A percentile compares a stretch with the other conserved stretches of the same genome.
Evolutionary conservation across 2,888 invertebrate genomes (phyloP).

Genomic region (Drosophila subquinaria): DNA sequence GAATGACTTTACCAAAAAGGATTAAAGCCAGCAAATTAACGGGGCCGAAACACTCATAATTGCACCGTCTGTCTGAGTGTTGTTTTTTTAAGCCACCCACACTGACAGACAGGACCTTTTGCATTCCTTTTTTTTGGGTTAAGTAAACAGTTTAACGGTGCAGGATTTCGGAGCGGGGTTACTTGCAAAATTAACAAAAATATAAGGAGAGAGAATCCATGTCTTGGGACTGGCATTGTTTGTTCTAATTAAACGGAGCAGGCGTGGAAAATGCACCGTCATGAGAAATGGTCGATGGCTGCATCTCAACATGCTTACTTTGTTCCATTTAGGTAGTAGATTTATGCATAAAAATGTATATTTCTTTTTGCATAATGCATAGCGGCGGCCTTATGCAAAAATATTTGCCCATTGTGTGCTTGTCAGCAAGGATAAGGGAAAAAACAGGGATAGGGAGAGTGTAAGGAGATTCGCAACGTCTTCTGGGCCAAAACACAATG

Average conservation of each 20-base stretch:
- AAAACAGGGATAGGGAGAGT: neutral
- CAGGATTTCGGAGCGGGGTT: constrained; percentile 39
- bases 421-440: constrained; percentile 52
- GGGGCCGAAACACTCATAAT: constrained; percentile 54
- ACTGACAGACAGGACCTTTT: constrained; percentile 30
- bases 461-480: constrained; percentile 31
- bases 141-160: constrained; percentile 60
- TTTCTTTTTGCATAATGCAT: constrained; percentile 52
- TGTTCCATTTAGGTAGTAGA: constrained; percentile 40
- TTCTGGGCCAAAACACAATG: constrained; percentile 28
- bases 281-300: constrained; percentile 41
- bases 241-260: constrained; percentile 71
- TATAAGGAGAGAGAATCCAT: constrained; percentile 20
- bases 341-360: neutral
- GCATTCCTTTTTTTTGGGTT: constrained; percentile 28
- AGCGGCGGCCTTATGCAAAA: constrained; percentile 49
- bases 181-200: constrained; percentile 60
- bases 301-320: constrained; percentile 12
- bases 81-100: constrained; percentile 78
- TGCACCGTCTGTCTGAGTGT: constrained; percentile 50
- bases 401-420: constrained; percentile 44
- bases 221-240: constrained; percentile 56
- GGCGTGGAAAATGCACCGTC: constrained; percentile 69
- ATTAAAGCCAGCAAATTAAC: constrained; percentile 67
- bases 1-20: constrained; percentile 71